phyloP scores from a whole-genome alignment of 2,888 invertebrate species.

The Cylindroiulus punctatus region DNA sequence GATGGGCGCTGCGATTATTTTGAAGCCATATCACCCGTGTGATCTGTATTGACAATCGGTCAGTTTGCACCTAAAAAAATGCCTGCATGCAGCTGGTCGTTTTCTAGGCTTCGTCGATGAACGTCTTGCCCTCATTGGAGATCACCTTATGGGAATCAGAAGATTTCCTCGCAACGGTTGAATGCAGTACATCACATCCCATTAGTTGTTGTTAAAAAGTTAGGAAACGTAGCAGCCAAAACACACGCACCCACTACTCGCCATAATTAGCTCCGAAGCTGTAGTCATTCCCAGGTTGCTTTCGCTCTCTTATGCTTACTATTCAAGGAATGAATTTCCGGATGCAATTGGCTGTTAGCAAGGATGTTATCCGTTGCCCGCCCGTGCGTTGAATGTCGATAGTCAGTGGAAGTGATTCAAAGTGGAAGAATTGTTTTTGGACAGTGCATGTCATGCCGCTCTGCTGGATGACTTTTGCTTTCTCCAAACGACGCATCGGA shows the following conservation, averaged over 20 bases:
- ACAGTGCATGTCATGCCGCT: neutral
- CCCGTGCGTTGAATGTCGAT: slow-evolving; percentile 22
- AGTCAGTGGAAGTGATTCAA: neutral
- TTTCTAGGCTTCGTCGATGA: neutral
- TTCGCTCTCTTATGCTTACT: neutral
- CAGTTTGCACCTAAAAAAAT: neutral
- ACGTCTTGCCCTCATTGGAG: neutral
- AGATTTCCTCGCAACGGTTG: neutral
- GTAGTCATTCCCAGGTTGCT: slow-evolving; percentile 38
- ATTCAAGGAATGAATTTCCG: slow-evolving; percentile 44
- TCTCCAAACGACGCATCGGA: neutral
- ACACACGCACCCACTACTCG: neutral
- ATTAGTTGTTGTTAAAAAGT: slow-evolving; percentile 28
- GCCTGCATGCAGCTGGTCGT: neutral
- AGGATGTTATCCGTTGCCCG: slow-evolving; percentile 26
- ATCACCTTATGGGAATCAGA: neutral
- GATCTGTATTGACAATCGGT: neutral
- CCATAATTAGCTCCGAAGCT: slow-evolving; percentile 9
- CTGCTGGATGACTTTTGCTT: neutral
- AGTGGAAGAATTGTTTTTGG: slow-evolving; percentile 5
- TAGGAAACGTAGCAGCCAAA: neutral
- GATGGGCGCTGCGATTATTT: too few relatives aligned
- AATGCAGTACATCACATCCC: neutral
- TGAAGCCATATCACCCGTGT: neutral
- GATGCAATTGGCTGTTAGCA: slow-evolving; percentile 36